Conservation (phyloP, 92 coral and sea anemone genomes). For the Virgularia gustaviana region DNA sequence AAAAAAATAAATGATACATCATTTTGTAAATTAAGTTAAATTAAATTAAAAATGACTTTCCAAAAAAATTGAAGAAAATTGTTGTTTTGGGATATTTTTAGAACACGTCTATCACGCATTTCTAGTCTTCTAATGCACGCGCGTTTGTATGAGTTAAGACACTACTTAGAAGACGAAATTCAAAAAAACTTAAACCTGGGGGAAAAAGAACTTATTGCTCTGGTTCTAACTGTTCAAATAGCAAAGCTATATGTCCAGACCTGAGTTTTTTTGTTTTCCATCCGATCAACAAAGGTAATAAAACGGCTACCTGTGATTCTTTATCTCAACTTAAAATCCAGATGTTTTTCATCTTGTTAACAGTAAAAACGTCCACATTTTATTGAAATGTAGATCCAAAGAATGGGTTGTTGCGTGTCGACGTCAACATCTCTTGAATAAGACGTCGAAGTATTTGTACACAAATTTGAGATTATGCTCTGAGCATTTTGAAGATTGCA, state of each 20-base stretch:
- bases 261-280: conserved; percentile 17
- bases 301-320: neutral
- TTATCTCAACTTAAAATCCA: neutral
- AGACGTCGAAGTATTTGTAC: conserved; percentile 7
- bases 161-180: neutral
- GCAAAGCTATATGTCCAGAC: neutral
- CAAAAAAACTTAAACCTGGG: neutral
- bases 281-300: too few relatives aligned
- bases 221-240: neutral
- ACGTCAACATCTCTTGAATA: conserved; percentile 5
- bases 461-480: neutral
- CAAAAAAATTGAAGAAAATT: too few relatives aligned
- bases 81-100: too few relatives aligned
- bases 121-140: neutral
- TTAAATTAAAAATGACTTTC: too few relatives aligned
- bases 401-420: conserved; percentile 11
- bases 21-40: too few relatives aligned
- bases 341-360: neutral
- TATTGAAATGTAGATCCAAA: neutral
- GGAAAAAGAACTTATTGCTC: conserved; percentile 15
- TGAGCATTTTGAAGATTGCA: too few relatives aligned
- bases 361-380: neutral
- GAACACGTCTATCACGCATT: neutral
- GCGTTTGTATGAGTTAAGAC: conserved; percentile 1
- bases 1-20: too few relatives aligned